Base-by-base conservation (phyloP, 2,797 vertebrate genomes). In the Glossophaga mutica region DNA sequence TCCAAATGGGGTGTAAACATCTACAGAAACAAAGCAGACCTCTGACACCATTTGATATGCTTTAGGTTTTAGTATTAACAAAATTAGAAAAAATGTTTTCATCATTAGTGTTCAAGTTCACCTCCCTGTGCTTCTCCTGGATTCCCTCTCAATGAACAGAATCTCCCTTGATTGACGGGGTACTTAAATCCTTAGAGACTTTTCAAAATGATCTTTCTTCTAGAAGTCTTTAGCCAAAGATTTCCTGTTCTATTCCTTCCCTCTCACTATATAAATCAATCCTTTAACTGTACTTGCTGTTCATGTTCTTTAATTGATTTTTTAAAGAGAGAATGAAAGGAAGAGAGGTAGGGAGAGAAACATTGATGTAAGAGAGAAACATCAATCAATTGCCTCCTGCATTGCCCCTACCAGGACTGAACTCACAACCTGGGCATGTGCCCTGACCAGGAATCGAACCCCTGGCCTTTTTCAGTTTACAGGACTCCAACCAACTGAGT, bases 211-310 rank as follows among this genome's bases (percentile, higher is more conserved):
- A 37, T 79, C 37, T 68, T 94, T 70, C 82, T n/a, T 84, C 62
- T 48, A 87, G 46, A 92, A 77, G 67, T 70, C 81, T 81, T 84
- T 59, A 96, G 93, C 73, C 73, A 76, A 96, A 26, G 50, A 73
- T 77, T 88, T 50, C 42, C 59, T 78, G 86, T 76, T 93, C 87
- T 87, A 70, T 86, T 90, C 90, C 79, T 96, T 95, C 46, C 37
- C 55, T 92, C 44, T 97, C 62, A 86, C 73, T 70, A 29, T 67
- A 86, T 97, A 86, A 96, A 93, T 95, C 91, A 96, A 3, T 77
- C 37, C 48, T 37, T 84, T 85, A 92, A 48, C 85, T 94, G 68
- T 91, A 62, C 74, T 95, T 83, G 42, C 71, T 59, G 26, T 62
- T 62, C 59, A 62, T 32, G 11, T 62, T 62, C 59, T 62, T 62